Conservation (phyloP, 2,888 invertebrate species). For the Poecilobothrus nobilitatus region DNA sequence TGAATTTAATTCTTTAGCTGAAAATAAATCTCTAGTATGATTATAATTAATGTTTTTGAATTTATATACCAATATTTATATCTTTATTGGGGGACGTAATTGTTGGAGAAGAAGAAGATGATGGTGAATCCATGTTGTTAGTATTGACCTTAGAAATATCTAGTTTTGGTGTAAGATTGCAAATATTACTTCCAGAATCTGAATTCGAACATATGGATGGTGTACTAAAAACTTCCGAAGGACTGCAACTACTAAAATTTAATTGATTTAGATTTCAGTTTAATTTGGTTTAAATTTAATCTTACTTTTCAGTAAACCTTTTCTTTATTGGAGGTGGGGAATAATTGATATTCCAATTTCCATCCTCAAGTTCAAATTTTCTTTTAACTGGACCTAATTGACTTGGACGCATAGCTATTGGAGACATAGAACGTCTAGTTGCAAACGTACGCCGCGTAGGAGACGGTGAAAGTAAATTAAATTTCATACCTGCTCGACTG, state of each 20-base stretch:
- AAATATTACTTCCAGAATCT: no score
- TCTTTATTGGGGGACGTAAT: not conserved
- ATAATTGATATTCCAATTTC: slow-evolving; percentile 37
- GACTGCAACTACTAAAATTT: not conserved
- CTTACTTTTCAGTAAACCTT: slow-evolving; percentile 41
- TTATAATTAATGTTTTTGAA: not conserved
- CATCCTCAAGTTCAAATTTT: slow-evolving; percentile 42
- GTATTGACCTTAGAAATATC: not conserved
- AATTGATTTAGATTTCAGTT: not conserved
- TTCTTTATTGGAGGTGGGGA: slow-evolving; percentile 43
- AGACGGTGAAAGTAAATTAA: slow-evolving; percentile 54
- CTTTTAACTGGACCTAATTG: slow-evolving; percentile 58
- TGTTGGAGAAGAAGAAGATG: not conserved
- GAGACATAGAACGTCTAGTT: slow-evolving; percentile 77
- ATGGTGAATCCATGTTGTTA: not conserved
- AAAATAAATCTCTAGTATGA: not conserved
- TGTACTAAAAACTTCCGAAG: not conserved
- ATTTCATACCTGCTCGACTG: not conserved
- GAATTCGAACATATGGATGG: not conserved
- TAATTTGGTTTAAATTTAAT: not conserved
- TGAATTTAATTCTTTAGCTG: not conserved
- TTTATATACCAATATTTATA: not conserved
- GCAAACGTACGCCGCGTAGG: slow-evolving; percentile 77
- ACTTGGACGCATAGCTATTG: slow-evolving; percentile 74
- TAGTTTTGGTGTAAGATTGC: no score